These are phyloP conservation scores for Anoplius nigerrimus DNA, from an alignment of 2,888 invertebrate genomes.

Conservation along the genomic window DNA sequence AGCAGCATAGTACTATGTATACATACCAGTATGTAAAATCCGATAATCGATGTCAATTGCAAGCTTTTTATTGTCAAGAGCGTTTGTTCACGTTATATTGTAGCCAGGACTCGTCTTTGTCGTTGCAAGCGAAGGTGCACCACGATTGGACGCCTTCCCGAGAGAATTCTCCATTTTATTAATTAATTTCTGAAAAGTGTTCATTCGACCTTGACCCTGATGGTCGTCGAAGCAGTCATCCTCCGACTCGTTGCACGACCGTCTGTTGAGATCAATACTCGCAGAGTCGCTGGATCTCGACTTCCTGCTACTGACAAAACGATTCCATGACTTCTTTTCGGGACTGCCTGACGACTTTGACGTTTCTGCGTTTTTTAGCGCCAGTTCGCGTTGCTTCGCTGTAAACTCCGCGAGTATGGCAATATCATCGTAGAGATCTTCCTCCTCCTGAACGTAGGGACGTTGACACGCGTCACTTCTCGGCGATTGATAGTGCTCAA, in stretches of 20 bases:
- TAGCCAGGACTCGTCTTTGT: conserved; percentile 28
- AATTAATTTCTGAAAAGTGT: conserved; percentile 65
- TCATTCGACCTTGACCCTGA: conserved; percentile 47
- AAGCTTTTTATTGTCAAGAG: not conserved
- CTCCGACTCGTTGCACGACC: conserved; percentile 30
- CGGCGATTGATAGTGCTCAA: conserved; percentile 67
- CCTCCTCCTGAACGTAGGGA: conserved; percentile 30
- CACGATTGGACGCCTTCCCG: conserved; percentile 44
- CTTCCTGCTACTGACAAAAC: conserved; percentile 56
- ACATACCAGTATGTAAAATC: not conserved
- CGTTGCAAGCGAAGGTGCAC: conserved; percentile 18
- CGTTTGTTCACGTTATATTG: conserved; percentile 16
- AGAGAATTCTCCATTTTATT: conserved; percentile 67
- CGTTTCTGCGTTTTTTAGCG: conserved; percentile 16
- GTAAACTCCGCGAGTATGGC: conserved; percentile 62
- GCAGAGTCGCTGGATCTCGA: conserved; percentile 25
- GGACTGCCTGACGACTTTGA: conserved; percentile 17
- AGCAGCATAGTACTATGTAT: not conserved
- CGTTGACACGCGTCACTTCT: conserved; percentile 37
- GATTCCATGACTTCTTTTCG: conserved; percentile 63
- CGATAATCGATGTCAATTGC: not conserved
- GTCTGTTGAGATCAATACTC: conserved; percentile 22
- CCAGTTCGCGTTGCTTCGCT: conserved; percentile 50
- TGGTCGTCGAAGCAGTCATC: conserved; percentile 42
- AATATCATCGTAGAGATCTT: conserved; percentile 69